A percentile compares a stretch with the other conserved stretches of the same genome.
phyloP scores from a whole-genome alignment of 2,888 invertebrate species.

The Leucania comma region DNA sequence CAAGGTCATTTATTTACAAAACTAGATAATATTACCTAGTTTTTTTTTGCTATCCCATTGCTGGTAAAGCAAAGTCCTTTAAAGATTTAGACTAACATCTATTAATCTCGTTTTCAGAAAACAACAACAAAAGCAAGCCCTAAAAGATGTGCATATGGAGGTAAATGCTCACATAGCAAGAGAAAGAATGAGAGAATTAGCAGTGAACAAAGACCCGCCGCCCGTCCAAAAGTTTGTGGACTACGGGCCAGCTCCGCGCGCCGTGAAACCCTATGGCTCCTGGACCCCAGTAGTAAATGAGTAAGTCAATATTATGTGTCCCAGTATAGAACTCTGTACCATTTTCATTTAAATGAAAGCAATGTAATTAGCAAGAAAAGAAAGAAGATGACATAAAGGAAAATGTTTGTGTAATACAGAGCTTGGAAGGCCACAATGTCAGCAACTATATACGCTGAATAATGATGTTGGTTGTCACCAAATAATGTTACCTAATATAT shows the following conservation, averaged over 20 bases:
- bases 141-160: constrained; percentile 80
- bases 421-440: no score
- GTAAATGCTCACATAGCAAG: constrained; percentile 83
- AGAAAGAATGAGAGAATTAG: constrained; percentile 88
- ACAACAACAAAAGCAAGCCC: constrained; percentile 80
- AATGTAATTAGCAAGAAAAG: no score
- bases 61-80: background rate
- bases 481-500: no score
- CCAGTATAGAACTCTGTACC: no score
- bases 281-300: constrained; percentile 93
- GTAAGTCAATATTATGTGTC: constrained; percentile 81
- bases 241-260: constrained; percentile 90
- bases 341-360: background rate
- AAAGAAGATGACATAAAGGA: no score
- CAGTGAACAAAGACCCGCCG: constrained; percentile 79
- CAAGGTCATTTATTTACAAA: no score
- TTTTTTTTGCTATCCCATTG: background rate
- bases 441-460: no score
- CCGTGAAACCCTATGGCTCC: constrained; percentile 93
- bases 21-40: no score
- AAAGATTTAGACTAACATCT: background rate
- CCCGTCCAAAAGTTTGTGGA: constrained; percentile 51
- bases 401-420: no score
- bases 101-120: constrained; percentile 70
- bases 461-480: no score